Percentiles rank a stretch among this genome's conserved stretches.
Conservation (phyloP, 2,888 invertebrate genomes). For the Dicyrtoma fusca region DNA sequence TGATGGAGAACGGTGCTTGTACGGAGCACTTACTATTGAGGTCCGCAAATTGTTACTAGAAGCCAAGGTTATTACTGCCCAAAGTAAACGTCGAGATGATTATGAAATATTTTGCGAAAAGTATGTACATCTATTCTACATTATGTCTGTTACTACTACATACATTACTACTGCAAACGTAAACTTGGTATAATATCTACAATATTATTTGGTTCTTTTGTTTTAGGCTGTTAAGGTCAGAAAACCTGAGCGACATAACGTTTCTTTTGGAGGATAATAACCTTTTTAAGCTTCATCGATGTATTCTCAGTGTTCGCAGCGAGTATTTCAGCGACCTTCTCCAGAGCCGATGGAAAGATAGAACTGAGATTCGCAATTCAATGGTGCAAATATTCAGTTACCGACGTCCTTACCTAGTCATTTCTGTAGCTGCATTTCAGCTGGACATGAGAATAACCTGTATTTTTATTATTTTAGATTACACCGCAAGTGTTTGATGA, state of each 20-base stretch:
- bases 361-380: conserved; percentile 58
- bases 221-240: conserved; percentile 56
- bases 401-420: too few relatives aligned
- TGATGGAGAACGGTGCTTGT: conserved; percentile 64
- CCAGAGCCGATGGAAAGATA: conserved; percentile 60
- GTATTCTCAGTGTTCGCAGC: conserved; percentile 61
- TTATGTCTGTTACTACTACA: too few relatives aligned
- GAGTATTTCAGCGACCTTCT: conserved; percentile 61
- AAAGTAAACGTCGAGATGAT: conserved; percentile 61
- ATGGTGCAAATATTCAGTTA: conserved; percentile 46
- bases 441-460: too few relatives aligned
- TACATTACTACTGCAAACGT: background rate
- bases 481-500: conserved; percentile 60
- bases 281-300: conserved; percentile 60
- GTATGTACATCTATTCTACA: conserved; percentile 56
- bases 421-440: too few relatives aligned
- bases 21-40: conserved; percentile 62
- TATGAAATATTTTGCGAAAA: conserved; percentile 63
- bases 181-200: background rate
- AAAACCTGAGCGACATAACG: conserved; percentile 60
- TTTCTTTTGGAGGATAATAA: conserved; percentile 60
- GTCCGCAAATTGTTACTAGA: conserved; percentile 61
- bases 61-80: conserved; percentile 61
- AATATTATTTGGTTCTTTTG: too few relatives aligned
- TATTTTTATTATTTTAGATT: conserved; percentile 58